Evolutionary conservation across 2,888 invertebrate species (phyloP), one percentile per base, ranked within the genome.

Genomic region (Campoplex capitator): DNA sequence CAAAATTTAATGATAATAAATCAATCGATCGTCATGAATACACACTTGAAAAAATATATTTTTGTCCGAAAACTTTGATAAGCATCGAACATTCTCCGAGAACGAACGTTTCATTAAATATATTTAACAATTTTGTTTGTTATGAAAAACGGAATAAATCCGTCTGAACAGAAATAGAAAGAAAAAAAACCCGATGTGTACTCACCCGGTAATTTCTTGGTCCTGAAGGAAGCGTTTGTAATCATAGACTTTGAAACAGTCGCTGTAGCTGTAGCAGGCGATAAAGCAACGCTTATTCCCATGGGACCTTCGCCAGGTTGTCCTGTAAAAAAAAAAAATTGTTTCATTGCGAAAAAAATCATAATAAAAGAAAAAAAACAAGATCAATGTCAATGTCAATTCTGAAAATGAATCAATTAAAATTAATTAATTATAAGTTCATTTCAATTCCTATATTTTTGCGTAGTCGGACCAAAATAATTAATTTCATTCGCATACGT

Each of bases 181-280:
- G n/a, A 42, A 42, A 45, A 18, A 71, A 16, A n/a, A 23, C 0
- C 35, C n/a, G 13, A 58, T 77, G 71, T 35, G 79, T 83, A 92
- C 95, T 95, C 95, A 97, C 98, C 98, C 95, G 99, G 99, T 92
- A 99, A 96, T 95, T 99, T 99, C 95, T 98, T 99, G 89, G 99
- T 98, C 89, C 99, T 97, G 95, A 99, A 99, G 90, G 99, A 99
- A 89, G 99, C 99, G 95, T 99, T 99, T 51, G 99, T 99, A 89
- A 99, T 99, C 97, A 99, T 98, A 11, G 98, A 98, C 95, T 99
- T 99, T 0, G 97, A 97, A 91, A 98, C 96, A 3, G 97, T 96
- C n/a, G 97, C 96, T 3, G 97, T 96, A 32, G 96, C 96, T 28
- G 97, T 96, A 8, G 97, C 96, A 54, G 97, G 97, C 1, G 97